Evolutionary conservation across 2,113 vertebrate genomes (phyloP), one percentile per base, ranked within the genome.

Genomic region (Passerina amoena): DNA sequence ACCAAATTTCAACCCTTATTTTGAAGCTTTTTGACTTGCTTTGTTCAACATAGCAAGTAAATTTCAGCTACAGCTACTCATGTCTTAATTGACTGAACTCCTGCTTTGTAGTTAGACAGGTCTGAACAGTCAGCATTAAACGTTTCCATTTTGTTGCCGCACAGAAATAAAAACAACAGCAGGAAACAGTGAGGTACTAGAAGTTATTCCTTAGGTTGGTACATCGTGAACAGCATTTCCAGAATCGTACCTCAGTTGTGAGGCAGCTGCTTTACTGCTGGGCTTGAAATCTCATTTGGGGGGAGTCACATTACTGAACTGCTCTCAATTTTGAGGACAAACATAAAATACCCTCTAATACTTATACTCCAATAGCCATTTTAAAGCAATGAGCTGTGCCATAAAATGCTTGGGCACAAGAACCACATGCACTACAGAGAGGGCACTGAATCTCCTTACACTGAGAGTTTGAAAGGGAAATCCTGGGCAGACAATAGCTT

Each of bases 331-430:
- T 78, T 42, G 65, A 93, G 47, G 54, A 20, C 24, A 71, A 73
- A 47, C n/a, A 50, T 20, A 14, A 61, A 60, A 10, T 56, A 68
- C 6, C 15, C 19, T 51, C 56, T 23, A 63, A 64, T 10, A 56
- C 1, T 59, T 44, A 8, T 13, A 35, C 0, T 9, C 6, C 63
- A 33, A n/a, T 2, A 82, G 40, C 10, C 40, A 68, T 44, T 75
- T 78, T 38, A 42, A 60, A 68, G 81, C 5, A 56, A 71, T 11
- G 68, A 72, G 45, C 28, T 77, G 28, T 69, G 70, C 50, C 57
- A n/a, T 19, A 3, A 65, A 72, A 44, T 13, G 21, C 53, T 37
- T 33, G 57, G 38, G 23, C 40, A 51, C 6, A 25, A 70, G 48
- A 77, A 57, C 16, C 37, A 35, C 14, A 1, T 4, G 35, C 33